These are phyloP conservation scores for Onychorhynchus coronatus DNA, from an alignment of 2,113 vertebrate species.

Conservation along the genomic window DNA sequence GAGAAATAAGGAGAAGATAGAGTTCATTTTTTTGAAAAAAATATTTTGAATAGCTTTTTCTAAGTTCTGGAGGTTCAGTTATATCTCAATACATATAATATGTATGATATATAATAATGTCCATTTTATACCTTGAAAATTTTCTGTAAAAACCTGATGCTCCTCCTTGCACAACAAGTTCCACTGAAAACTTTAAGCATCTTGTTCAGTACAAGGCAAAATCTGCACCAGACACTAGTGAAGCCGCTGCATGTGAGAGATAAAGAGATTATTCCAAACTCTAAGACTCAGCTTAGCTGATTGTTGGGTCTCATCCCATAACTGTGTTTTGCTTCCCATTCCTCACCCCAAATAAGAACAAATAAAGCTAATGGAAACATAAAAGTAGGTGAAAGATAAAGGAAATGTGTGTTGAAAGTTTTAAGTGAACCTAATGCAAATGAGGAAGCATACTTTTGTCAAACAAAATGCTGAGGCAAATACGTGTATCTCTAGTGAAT, in stretches of 20 bases:
- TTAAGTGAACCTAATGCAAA: neutral
- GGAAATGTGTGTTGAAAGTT: neutral
- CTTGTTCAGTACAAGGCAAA: neutral
- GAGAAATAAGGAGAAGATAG: neutral
- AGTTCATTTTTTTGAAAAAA: neutral
- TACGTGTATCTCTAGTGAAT: neutral
- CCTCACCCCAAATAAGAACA: neutral
- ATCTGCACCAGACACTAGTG: neutral
- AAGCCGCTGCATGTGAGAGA: neutral
- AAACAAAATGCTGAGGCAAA: slow-evolving; percentile 12
- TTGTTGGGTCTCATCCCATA: slow-evolving; percentile 4
- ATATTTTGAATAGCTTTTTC: neutral
- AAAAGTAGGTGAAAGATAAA: neutral
- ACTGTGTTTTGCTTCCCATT: slow-evolving; percentile 2
- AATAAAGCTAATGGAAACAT: neutral
- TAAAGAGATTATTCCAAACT: slow-evolving; percentile 32
- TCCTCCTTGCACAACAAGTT: neutral
- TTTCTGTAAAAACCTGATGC: neutral
- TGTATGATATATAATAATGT: too few relatives aligned
- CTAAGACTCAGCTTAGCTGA: neutral
- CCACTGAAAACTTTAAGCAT: neutral
- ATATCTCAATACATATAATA: too few relatives aligned
- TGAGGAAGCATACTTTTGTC: neutral
- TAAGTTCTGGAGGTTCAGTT: neutral
- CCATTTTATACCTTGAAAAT: neutral